Evolutionary conservation across 2,113 vertebrate species (phyloP).

Genomic region (Clarias macrocephalus): DNA sequence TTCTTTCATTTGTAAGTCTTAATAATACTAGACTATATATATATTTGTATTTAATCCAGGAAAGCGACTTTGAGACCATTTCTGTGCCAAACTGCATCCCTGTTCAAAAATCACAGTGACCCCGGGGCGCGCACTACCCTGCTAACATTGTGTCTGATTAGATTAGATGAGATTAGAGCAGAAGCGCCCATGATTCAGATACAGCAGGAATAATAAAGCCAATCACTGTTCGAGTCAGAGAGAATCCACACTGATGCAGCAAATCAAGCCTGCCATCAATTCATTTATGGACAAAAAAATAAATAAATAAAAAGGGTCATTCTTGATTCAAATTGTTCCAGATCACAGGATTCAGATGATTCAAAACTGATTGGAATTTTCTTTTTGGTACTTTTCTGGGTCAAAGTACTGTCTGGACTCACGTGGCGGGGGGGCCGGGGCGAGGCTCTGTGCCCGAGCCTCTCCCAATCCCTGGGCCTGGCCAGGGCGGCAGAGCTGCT

Average conservation of each 20-base stretch:
- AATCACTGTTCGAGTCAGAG: neutral
- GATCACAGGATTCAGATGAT: constrained; percentile 8
- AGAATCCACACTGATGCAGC: neutral
- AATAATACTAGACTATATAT: neutral
- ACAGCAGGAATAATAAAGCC: neutral
- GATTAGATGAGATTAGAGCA: too few species aligned
- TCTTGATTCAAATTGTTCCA: constrained; percentile 5
- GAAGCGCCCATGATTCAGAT: neutral
- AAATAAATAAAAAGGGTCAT: too few species aligned
- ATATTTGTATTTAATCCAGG: neutral
- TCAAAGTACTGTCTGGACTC: constrained; percentile 43
- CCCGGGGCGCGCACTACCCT: neutral
- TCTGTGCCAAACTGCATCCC: neutral
- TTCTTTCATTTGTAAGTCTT: too few species aligned
- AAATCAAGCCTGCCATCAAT: neutral
- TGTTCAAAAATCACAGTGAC: constrained; percentile 14
- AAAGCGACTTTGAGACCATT: neutral
- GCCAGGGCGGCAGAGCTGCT: constrained; percentile 52
- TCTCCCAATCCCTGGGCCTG: constrained; percentile 37
- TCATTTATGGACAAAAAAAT: neutral
- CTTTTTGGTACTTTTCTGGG: neutral
- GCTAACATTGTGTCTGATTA: neutral
- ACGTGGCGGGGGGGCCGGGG: constrained; percentile 49
- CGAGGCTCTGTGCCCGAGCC: constrained; percentile 24
- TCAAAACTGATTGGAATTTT: neutral